These are phyloP conservation scores for Gymnocephalus cernua DNA, from an alignment of 2,113 vertebrate species.

Conservation along the genomic window DNA sequence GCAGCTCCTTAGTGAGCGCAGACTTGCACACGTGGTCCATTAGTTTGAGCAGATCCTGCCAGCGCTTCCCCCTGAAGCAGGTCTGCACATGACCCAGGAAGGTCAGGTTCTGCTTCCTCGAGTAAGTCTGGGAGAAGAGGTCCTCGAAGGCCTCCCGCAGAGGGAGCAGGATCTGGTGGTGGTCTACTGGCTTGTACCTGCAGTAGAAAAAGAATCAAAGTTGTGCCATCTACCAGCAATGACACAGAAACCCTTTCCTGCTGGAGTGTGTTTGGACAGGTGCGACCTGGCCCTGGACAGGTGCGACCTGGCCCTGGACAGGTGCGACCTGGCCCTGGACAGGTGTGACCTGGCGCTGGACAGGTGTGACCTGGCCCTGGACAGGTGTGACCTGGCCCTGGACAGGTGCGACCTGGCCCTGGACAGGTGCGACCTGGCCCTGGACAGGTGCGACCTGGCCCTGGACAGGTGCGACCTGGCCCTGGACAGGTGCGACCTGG, in stretches of 20 bases:
- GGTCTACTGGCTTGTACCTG: slow-evolving; percentile 97
- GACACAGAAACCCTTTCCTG: neutral
- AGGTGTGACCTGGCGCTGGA: too few relatives aligned
- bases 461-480: neutral
- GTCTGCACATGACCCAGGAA: slow-evolving; percentile 98
- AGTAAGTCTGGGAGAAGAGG: slow-evolving; percentile 95
- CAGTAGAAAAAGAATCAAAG: neutral
- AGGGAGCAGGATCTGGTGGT: slow-evolving; percentile 92
- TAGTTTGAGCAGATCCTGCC: slow-evolving; percentile 94
- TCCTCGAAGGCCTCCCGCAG: slow-evolving; percentile 95
- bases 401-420: neutral
- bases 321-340: neutral
- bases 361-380: neutral
- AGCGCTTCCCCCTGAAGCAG: slow-evolving; percentile 94
- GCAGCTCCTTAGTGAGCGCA: slow-evolving; percentile 87
- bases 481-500: neutral
- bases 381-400: too few relatives aligned
- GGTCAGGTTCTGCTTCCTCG: slow-evolving; percentile 94
- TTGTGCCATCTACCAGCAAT: neutral
- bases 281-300: neutral
- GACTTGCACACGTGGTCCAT: slow-evolving; percentile 98
- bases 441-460: neutral
- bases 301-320: neutral
- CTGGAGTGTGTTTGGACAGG: neutral
- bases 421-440: neutral